Evolutionary conservation across 1,140 invertebrate species (phyloP).

Genomic region (Heliconius melpomene): DNA sequence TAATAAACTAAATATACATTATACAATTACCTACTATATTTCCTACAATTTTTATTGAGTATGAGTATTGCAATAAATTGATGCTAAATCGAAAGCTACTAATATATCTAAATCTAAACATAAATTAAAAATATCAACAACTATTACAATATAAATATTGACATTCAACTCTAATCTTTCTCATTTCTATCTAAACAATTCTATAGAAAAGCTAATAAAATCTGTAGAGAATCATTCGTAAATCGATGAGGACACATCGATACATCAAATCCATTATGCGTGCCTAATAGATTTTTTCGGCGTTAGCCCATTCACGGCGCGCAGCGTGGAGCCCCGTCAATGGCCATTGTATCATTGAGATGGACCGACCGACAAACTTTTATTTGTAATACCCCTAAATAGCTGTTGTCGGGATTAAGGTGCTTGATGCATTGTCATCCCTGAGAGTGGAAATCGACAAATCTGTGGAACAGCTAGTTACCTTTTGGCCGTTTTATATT

Average conservation of each 20-base stretch:
- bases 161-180: neutral
- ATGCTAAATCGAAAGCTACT: too few relatives aligned
- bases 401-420: slow-evolving; percentile 78
- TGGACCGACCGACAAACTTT: slow-evolving; percentile 72
- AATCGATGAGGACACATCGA: slow-evolving; percentile 55
- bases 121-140: neutral
- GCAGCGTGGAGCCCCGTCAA: slow-evolving; percentile 74
- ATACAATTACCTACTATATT: too few relatives aligned
- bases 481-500: slow-evolving; percentile 43
- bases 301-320: slow-evolving; percentile 71
- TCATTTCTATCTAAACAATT: neutral
- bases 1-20: slow-evolving; percentile 16
- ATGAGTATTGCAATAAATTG: too few relatives aligned
- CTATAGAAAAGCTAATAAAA: slow-evolving; percentile 26
- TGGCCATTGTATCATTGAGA: slow-evolving; percentile 71
- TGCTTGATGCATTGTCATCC: slow-evolving; percentile 68
- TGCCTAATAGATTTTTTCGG: slow-evolving; percentile 79
- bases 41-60: too few relatives aligned
- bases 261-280: slow-evolving; percentile 72
- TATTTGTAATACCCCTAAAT: slow-evolving; percentile 78
- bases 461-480: slow-evolving; percentile 43
- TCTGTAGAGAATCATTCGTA: slow-evolving; percentile 40
- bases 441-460: slow-evolving; percentile 61
- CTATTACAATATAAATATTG: neutral
- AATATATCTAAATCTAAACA: too few relatives aligned